These are phyloP conservation scores for Aphaenogaster rudis DNA, from an alignment of 1,140 invertebrate genomes.

Conservation along the genomic window DNA sequence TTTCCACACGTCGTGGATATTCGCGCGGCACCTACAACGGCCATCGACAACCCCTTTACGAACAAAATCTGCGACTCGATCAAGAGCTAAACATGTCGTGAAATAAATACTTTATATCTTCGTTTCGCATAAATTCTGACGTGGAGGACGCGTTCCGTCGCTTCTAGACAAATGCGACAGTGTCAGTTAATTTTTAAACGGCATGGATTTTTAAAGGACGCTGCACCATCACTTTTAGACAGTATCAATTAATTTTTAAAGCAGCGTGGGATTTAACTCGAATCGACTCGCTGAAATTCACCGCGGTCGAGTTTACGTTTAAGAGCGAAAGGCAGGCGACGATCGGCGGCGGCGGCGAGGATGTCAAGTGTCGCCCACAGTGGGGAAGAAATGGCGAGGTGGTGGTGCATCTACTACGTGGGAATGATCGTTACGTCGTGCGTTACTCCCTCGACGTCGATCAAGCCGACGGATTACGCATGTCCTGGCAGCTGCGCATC, in stretches of 20 bases:
- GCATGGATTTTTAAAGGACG: constrained; percentile 1
- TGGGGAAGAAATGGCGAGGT: constrained; percentile 43
- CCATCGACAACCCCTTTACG: not conserved
- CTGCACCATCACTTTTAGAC: not conserved
- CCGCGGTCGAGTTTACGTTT: constrained; percentile 1
- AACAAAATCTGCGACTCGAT: not conserved
- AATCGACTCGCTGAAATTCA: constrained; percentile 37
- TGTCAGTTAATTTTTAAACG: constrained; percentile 39
- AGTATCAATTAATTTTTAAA: constrained; percentile 18
- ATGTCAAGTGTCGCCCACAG: constrained; percentile 35
- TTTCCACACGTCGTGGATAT: constrained; percentile 2
- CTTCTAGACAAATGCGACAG: constrained; percentile 7
- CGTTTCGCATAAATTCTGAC: not conserved
- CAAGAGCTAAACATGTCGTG: not conserved
- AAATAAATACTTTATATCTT: constrained; percentile 2
- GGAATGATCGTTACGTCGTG: constrained; percentile 70
- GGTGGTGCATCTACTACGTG: constrained; percentile 43
- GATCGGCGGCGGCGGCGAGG: constrained; percentile 17
- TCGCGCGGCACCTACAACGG: constrained; percentile 20
- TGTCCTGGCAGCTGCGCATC: constrained; percentile 86
- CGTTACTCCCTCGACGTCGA: constrained; percentile 68
- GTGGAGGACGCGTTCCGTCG: not conserved
- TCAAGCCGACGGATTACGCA: constrained; percentile 83
- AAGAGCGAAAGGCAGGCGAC: not conserved
- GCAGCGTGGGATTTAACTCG: constrained; percentile 15